A percentile compares a stretch with the other conserved stretches of the same genome.
phyloP scores from a whole-genome alignment of 1,140 invertebrate genomes.

The Monomorium pharaonis region DNA sequence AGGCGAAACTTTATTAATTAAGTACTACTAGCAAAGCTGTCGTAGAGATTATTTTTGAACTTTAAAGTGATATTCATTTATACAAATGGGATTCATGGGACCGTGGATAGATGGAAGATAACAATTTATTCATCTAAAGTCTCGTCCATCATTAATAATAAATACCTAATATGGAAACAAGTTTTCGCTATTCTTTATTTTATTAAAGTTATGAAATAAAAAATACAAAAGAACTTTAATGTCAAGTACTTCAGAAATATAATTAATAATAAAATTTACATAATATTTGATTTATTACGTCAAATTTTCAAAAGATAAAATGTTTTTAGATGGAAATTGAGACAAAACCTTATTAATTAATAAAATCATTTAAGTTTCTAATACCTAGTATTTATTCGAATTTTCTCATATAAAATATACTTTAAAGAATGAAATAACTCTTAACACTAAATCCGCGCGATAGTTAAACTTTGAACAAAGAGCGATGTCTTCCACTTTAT shows the following conservation, averaged over 20 bases:
- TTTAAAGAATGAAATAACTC: constrained; percentile 1
- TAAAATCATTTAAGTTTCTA: not conserved
- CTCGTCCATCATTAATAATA: not conserved
- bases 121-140: constrained; percentile 2
- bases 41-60: constrained; percentile 37
- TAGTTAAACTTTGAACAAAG: not conserved
- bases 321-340: not conserved
- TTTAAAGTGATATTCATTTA: constrained; percentile 34
- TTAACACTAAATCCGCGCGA: not conserved
- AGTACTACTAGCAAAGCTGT: constrained; percentile 36
- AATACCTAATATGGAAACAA: not conserved
- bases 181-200: not conserved
- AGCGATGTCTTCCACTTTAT: not conserved
- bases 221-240: not conserved
- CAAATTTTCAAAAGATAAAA: not conserved
- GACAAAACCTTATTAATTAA: not conserved
- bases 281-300: not conserved
- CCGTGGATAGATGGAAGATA: not conserved
- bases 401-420: not conserved
- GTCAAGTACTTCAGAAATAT: not conserved
- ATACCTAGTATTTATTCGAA: not conserved
- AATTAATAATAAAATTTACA: not conserved
- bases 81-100: constrained; percentile 1
- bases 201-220: not conserved
- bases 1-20: constrained; percentile 53